Base-by-base conservation (phyloP, 35 echinoderm and acorn worm species). In the Lytechinus variegatus region DNA sequence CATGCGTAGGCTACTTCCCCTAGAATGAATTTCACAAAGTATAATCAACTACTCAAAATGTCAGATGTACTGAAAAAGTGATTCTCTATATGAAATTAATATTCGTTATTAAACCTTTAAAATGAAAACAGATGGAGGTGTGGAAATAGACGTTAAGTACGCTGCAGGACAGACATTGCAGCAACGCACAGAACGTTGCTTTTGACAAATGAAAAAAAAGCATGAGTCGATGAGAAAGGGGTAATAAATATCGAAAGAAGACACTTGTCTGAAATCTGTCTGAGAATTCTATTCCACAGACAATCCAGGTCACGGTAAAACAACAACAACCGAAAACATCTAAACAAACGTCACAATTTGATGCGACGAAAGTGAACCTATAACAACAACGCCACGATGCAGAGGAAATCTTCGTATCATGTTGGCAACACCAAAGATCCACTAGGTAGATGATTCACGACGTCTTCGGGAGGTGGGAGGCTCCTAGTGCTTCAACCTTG, bases 261-360 rank as follows among this genome's bases (percentile, higher is more conserved):
- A 79, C 66, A 79, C 66, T 79, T 24, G 66, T 79, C 66, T 79
- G 66, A 79, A 79, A 79, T 24, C 66, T 79, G 66, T 79, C 66
- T 79, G 66, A 79, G 66, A 79, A 79, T 79, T 19, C 66, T 24
- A 16, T 19, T 79, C 66, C 66, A 24, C 66, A 79, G 66, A 79
- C 66, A 79, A 44, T 79, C 66, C 66, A 79, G 66, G 66, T 79
- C 66, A 79, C 66, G 66, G n/a, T 79, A 79, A 79, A 79, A 79
- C 66, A 79, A 79, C 66, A 79, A 79, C 66, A 79, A 79, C 66
- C 19, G 66, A 79, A 79, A 44, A 79, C 19, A 79, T 24, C 66
- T 79, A 79, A 79, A 79, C 66, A 6, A n/a, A 79, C 8, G 66
- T 79, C 66, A 79, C 66, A 79, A 19, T 79, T 24, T 24, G 19